Base-by-base conservation (phyloP, 2,888 invertebrate species). In the Aphidoletes aphidimyza region DNA sequence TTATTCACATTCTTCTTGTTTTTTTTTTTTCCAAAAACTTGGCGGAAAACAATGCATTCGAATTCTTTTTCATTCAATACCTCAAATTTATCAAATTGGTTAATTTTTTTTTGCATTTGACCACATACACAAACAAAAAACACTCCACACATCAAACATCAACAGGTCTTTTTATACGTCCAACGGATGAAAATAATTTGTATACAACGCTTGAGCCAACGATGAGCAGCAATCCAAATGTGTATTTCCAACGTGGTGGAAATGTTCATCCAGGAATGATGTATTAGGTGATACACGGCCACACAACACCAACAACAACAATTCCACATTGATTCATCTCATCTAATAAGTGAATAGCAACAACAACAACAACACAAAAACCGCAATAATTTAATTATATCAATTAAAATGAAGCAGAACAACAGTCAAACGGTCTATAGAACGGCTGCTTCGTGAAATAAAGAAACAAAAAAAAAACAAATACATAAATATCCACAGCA, bases 231-330 rank as follows among this genome's bases (percentile, higher is more conserved):
- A 96, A 96, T 91, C 96, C 96, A 87, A 96, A 96, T 91, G 96
- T 96, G 86, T 96, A 94, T 90, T 96, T 96, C 91, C 96, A 96
- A 90, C 93, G 96, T 88, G 93, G 94, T 87, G 94, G 94, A 86
- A 92, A 91, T 86, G 93, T 96, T 88, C 96, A 96, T 92, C 95
- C 95, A 87, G 96, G 96, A 90, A 96, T 96, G 95, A 96, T 96
- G 94, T 96, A 96, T 91, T 96, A 91, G 81, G 30, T 69, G 19
- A 30, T 30, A 1, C n/a, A n/a, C 8, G 47, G 17, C 0, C 8
- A 30, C 30, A 17, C 30, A 69, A 11, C 11, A 30, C 69, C n/a
- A n/a, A n/a, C n/a, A n/a, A n/a, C n/a, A n/a, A n/a, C n/a, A n/a
- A n/a, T n/a, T n/a, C n/a, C n/a, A n/a, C 0, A 34, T n/a, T 2